phyloP scores from a whole-genome alignment of 1,140 invertebrate species.

The Lordiphosa clarofinis region DNA sequence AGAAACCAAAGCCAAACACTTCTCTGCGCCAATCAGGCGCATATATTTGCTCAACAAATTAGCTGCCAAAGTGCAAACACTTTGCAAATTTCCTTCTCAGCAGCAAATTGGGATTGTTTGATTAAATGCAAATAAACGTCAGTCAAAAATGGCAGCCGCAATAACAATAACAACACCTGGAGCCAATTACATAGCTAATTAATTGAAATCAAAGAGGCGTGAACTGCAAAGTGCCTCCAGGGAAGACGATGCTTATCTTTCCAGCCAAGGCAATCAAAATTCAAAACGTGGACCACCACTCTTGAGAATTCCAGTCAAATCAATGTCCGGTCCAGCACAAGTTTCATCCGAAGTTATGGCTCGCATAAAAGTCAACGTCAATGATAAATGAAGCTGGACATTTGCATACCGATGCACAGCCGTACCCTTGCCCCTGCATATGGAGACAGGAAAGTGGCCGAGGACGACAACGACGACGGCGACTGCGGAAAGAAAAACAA shows the following conservation, averaged over 20 bases:
- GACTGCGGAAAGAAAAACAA: slow-evolving; percentile 14
- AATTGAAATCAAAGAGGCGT: slow-evolving; percentile 48
- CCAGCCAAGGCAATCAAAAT: slow-evolving; percentile 25
- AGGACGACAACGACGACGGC: slow-evolving; percentile 7
- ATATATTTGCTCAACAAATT: slow-evolving; percentile 61
- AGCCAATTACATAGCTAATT: slow-evolving; percentile 59
- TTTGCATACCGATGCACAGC: slow-evolving; percentile 53
- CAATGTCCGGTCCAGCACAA: slow-evolving; percentile 46
- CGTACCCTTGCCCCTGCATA: background rate
- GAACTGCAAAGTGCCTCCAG: slow-evolving; percentile 6
- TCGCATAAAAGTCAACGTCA: slow-evolving; percentile 62
- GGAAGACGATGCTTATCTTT: slow-evolving; percentile 17
- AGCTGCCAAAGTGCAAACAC: slow-evolving; percentile 33
- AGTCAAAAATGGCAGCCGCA: slow-evolving; percentile 29
- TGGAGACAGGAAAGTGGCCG: slow-evolving; percentile 5
- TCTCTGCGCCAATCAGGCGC: slow-evolving; percentile 18
- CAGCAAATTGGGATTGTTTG: slow-evolving; percentile 22
- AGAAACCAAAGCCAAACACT: slow-evolving; percentile 2
- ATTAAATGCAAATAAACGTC: slow-evolving; percentile 46
- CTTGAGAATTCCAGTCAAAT: slow-evolving; percentile 38
- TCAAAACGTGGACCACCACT: slow-evolving; percentile 6
- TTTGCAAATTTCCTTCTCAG: slow-evolving; percentile 19
- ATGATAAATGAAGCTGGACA: slow-evolving; percentile 63
- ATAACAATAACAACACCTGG: slow-evolving; percentile 31
- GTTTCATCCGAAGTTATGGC: slow-evolving; percentile 45